Percentiles rank a stretch among this genome's conserved stretches.
These are phyloP conservation scores for Cuculus canorus DNA, from an alignment of 2,797 vertebrate genomes.

Conservation along the genomic window DNA sequence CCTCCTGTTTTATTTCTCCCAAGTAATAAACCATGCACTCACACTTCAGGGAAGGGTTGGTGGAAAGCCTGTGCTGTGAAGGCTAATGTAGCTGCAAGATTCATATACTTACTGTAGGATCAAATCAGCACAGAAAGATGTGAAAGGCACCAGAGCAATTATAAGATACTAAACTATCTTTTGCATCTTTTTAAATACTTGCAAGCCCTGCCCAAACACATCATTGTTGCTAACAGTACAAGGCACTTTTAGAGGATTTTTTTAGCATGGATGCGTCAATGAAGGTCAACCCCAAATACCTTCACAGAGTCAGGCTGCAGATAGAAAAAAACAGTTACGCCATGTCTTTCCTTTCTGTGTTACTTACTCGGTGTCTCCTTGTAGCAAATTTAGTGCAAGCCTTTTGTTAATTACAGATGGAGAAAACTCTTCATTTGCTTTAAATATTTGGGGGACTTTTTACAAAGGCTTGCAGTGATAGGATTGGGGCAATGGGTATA, in stretches of 20 bases:
- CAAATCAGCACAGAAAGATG: accelerated
- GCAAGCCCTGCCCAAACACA: accelerated
- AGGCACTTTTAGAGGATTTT: accelerated
- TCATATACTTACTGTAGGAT: accelerated
- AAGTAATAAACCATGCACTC: accelerated
- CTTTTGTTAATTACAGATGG: not conserved
- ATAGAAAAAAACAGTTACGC: not conserved
- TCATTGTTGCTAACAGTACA: accelerated
- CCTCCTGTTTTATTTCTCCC: too few relatives aligned
- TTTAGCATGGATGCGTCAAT: accelerated
- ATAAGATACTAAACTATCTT: too few relatives aligned
- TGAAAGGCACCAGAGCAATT: accelerated
- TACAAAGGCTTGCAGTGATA: too few relatives aligned
- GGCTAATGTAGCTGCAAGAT: accelerated
- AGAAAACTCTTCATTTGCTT: not conserved
- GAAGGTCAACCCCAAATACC: not conserved
- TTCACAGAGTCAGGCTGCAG: not conserved
- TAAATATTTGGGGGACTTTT: too few relatives aligned
- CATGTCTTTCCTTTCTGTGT: accelerated
- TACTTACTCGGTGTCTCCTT: not conserved
- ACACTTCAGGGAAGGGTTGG: accelerated
- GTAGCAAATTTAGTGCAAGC: not conserved
- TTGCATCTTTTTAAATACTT: too few relatives aligned
- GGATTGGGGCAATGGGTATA: too few relatives aligned
- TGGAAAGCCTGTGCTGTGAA: too few relatives aligned